Evolutionary conservation across 1,140 invertebrate genomes (phyloP), one percentile per base, ranked within the genome.

Genomic region (Pachypeltis micranthus): DNA sequence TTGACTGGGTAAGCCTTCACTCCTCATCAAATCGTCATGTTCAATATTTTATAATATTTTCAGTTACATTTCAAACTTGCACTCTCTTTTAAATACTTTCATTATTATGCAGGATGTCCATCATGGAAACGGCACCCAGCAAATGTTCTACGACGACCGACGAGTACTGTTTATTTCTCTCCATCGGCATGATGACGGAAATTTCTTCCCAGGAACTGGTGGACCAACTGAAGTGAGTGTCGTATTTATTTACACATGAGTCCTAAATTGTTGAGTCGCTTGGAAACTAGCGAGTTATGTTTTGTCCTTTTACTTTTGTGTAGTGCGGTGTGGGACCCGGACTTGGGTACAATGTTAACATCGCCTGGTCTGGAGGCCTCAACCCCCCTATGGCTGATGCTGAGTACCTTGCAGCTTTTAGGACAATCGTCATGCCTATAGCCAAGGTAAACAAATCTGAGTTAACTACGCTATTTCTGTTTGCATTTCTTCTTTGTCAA

Each of bases 181-280:
- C 72, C 96, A 99, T 83, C 87, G 96, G 67, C 96, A 99, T 81
- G 97, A 99, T 79, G 93, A 97, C 75, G 96, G 96, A 55, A 98
- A 98, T 77, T 99, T 99, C 78, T 99, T 99, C 80, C 97, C 96
- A 24, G 97, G 96, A 62, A 97, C 95, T 12, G 95, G 95, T 31
- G 90, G 87, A 47, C 85, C 88, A 29, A 85, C 83, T 31, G 95
- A 98, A 72, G 78, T 81, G 73, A 64, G 16, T 69, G 62, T 39
- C 16, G 7, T 39, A 10, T 10, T 39, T 39, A 21, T 58, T 16
- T 39, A 39, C 31, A 16, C 31, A 39, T 58, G 31, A 39, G 31
- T 39, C 16, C 31, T 39, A 39, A 16, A 27, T 58, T 56, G 2
- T 34, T 23, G 19, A 21, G 56, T 10, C 29, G 2, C 25, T 21